Evolutionary conservation across 2,797 vertebrate genomes (phyloP), one percentile per base, ranked within the genome.

Genomic region (Gymnodraco acuticeps): DNA sequence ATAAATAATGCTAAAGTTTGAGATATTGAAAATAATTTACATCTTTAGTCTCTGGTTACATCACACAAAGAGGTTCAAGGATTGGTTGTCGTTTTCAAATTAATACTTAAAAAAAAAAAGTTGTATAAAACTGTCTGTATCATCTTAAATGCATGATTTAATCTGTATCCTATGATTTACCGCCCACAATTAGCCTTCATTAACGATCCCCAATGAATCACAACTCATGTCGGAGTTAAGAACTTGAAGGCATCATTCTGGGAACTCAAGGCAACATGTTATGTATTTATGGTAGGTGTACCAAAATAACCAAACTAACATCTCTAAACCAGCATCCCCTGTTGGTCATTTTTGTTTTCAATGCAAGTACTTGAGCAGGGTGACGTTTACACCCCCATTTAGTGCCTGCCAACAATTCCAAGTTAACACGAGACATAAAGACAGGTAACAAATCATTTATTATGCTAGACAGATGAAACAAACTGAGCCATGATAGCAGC

Each of bases 401-500:
- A 52, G 7, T 14, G 11, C 43, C 17, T 38, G 31, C 13, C 8
- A 38, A 38, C 6, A 9, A 9, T 38, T 38, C 1, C 2, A 51
- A 70, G 43, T 65, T 8, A 70, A 64, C 6, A 55, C 6, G 2
- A 73, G 65, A 59, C 20, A 27, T 27, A 19, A 33, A 0, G 59
- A 90, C 86, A 87, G 77, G 82, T 93, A 92, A 92, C 86, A 94
- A 93, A 93, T 91, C 70, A 92, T 94, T 93, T 94, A 93, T 94
- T 94, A 90, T 82, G 88, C 82, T 92, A 92, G 85, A 94, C 90
- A 88, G 86, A 93, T 92, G 82, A 92, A 90, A 93, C 83, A 94
- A 92, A 93, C 87, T 81, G 85, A 92, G 91, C 88, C 92, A 94
- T 90, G 91, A 93, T 95, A 95, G 95, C 94, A 96, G 94, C 94